Conservation (phyloP, 2,797 vertebrate genomes). For the Paedocypris micromegethes region DNA sequence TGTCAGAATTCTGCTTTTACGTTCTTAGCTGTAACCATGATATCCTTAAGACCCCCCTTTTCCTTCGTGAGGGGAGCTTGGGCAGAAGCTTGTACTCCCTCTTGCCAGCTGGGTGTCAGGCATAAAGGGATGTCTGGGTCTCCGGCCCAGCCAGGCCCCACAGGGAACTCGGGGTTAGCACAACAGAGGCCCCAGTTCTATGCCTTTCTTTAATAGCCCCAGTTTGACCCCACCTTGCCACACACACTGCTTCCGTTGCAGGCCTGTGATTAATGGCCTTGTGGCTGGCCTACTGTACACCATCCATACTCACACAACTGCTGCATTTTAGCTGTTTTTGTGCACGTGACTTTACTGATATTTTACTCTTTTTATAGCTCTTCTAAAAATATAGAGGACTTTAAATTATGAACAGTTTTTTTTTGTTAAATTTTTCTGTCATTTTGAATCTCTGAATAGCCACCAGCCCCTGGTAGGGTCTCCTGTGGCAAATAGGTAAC, state of each 20-base stretch:
- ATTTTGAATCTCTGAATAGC: too few species aligned
- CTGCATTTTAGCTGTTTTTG: background rate
- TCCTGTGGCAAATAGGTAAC: too few species aligned
- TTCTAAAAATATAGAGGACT: too few species aligned
- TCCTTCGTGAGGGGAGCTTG: slow-evolving; percentile 2
- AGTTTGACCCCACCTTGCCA: slow-evolving; percentile 57
- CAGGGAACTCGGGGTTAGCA: slow-evolving; percentile 53
- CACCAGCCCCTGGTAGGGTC: too few species aligned
- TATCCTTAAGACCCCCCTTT: slow-evolving; percentile 4
- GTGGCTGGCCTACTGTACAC: slow-evolving; percentile 33
- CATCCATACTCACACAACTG: slow-evolving; percentile 33
- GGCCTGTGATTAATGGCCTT: slow-evolving; percentile 52
- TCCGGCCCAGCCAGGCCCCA: slow-evolving; percentile 45
- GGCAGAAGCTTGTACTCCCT: slow-evolving; percentile 28
- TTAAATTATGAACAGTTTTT: too few species aligned
- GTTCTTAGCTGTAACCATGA: background rate
- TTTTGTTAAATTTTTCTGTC: too few species aligned
- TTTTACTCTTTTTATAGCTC: slow-evolving; percentile 12
- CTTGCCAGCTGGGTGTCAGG: slow-evolving; percentile 48
- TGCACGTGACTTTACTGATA: slow-evolving; percentile 11
- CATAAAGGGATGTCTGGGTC: slow-evolving; percentile 50
- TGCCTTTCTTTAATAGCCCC: slow-evolving; percentile 57
- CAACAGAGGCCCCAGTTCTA: slow-evolving; percentile 50
- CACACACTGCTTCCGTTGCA: slow-evolving; percentile 37
- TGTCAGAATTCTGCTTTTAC: too few species aligned